Evolutionary conservation across 23 tunicate genomes (phyloP).

Genomic region (Diplosoma virens): DNA sequence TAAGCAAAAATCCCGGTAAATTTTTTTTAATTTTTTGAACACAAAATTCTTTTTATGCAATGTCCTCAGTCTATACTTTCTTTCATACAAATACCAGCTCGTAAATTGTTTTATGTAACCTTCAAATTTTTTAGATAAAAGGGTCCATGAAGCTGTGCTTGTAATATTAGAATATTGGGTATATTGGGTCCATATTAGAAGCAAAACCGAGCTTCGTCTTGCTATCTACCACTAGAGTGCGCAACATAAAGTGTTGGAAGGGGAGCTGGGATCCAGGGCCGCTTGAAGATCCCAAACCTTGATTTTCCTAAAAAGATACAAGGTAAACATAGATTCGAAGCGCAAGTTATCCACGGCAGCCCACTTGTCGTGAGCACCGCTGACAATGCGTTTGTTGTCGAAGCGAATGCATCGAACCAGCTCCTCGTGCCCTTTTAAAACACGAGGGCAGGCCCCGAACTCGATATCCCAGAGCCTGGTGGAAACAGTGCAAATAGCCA

Average conservation of each 20-base stretch:
- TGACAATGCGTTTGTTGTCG: constrained; percentile 94
- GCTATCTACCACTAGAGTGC: constrained; percentile 85
- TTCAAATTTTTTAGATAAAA: too few relatives aligned
- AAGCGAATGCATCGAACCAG: constrained; percentile 96
- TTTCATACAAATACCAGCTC: too few relatives aligned
- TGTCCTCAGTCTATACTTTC: too few relatives aligned
- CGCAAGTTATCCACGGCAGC: neutral
- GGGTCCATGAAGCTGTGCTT: too few relatives aligned
- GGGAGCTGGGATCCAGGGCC: constrained; percentile 91
- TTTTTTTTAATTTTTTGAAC: too few relatives aligned
- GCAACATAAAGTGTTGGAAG: constrained; percentile 73
- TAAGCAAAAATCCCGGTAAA: too few relatives aligned
- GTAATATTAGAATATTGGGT: too few relatives aligned
- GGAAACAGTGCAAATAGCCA: too few relatives aligned
- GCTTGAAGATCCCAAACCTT: constrained; percentile 99
- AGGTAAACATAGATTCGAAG: neutral
- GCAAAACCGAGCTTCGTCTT: too few relatives aligned
- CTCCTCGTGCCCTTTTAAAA: constrained; percentile 96
- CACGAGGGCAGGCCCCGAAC: constrained; percentile 86
- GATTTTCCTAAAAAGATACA: constrained; percentile 67
- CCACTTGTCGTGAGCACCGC: constrained; percentile 98
- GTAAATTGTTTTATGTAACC: too few relatives aligned
- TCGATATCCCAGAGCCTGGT: constrained; percentile 95
- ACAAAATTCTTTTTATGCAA: too few relatives aligned
- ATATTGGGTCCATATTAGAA: too few relatives aligned